phyloP scores from a whole-genome alignment of 2,113 vertebrate genomes.

The Scomber colias region DNA sequence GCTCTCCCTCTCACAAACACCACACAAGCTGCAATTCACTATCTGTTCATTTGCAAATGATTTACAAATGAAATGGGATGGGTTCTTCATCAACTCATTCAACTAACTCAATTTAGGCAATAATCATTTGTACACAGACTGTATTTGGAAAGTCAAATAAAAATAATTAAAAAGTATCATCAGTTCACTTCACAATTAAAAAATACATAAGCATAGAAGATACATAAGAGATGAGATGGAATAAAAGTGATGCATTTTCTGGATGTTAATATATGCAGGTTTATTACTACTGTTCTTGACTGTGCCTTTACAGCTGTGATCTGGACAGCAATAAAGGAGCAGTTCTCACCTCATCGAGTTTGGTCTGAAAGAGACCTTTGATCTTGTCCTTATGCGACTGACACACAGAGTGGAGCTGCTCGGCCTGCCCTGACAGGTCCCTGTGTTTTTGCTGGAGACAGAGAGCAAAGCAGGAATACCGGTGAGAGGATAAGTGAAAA shows the following conservation, averaged over 20 bases:
- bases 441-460: constrained; percentile 90
- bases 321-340: neutral
- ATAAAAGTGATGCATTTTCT: neutral
- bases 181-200: neutral
- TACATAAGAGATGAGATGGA: neutral
- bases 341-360: constrained; percentile 92
- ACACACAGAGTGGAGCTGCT: constrained; percentile 93
- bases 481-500: neutral
- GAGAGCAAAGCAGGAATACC: constrained; percentile 3
- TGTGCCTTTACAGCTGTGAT: neutral
- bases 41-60: neutral
- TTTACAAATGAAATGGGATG: neutral
- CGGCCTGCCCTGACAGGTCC: constrained; percentile 91
- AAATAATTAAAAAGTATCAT: neutral
- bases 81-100: neutral
- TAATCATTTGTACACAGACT: no score
- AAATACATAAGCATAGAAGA: neutral
- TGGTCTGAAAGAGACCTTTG: constrained; percentile 94
- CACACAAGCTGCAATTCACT: no score
- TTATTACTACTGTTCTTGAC: neutral
- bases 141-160: neutral
- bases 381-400: constrained; percentile 95
- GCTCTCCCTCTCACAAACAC: no score
- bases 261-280: neutral
- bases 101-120: neutral